Base-by-base conservation (phyloP, 2,888 invertebrate genomes). In the Altica lythri region DNA sequence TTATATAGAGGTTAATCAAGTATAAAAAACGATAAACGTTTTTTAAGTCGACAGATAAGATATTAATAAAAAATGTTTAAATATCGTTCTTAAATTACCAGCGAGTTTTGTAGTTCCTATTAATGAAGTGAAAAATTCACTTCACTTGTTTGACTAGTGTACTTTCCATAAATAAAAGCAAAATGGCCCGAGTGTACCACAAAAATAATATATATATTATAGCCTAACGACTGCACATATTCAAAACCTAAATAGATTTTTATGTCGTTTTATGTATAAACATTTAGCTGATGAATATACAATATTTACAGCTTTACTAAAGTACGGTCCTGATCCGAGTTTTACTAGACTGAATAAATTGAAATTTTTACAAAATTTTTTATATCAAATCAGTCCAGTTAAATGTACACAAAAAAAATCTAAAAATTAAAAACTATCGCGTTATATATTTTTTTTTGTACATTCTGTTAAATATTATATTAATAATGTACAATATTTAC, bases 71-170 rank as follows among this genome's bases (percentile, higher is more conserved):
- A 55, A 58, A 57, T 55, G 61, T 68, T 70, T 72, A 68, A 71
- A 69, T 81, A 79, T 81, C 79, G 81, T 82, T 83, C 82, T 84
- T 84, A 83, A 82, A 82, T 83, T 81, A 85, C 84, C 84, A 85
- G 85, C 85, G 85, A 85, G 85, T 85, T 84, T 85, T 84, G 84
- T 84, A 85, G 84, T 85, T 85, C 84, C 85, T 84, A 83, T 84
- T 80, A 72, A 79, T 79, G 83, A 71, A 73, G 72, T 70, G 63
- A 9, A n/a, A n/a, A 60, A 51, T 34, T 56, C 62, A 69, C 72
- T 68, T 68, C 72, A 72, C 43, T 51, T 68, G 48, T 75, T 75
- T 76, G 76, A 76, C 76, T 77, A 77, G 75, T 74, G 73, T 74
- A 74, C 71, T 68, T 73, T 75, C 75, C 62, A 68, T 67, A 61